Conservation (phyloP, 1,140 invertebrate genomes). For the Danaus melanippus region DNA sequence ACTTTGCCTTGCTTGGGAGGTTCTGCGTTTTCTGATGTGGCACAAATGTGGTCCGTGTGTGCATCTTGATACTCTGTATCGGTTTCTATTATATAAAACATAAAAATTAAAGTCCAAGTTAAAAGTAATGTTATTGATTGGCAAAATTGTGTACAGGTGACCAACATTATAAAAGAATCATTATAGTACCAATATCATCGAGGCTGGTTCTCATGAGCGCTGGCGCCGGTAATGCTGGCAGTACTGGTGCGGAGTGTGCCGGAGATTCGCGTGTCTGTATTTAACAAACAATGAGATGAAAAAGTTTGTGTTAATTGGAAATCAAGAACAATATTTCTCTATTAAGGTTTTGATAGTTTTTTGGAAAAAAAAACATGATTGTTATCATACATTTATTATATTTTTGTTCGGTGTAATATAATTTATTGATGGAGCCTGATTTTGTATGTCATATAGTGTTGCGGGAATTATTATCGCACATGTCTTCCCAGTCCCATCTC, state of each 20-base stretch:
- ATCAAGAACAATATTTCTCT: no score
- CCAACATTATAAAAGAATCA: background rate
- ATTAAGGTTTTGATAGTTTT: no score
- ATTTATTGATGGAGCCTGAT: no score
- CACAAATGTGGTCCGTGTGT: slow-evolving; percentile 38
- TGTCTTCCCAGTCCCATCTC: no score
- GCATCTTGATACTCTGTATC: slow-evolving; percentile 62
- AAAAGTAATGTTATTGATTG: background rate
- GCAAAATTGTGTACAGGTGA: no score
- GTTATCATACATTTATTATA: no score
- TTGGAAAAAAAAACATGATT: no score
- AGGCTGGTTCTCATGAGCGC: slow-evolving; percentile 18
- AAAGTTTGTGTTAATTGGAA: no score
- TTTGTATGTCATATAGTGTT: no score
- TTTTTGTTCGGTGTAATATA: no score
- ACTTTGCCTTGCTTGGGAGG: slow-evolving; percentile 52
- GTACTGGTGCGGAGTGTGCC: slow-evolving; percentile 34
- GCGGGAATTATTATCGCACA: no score
- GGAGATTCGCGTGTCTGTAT: slow-evolving; percentile 24
- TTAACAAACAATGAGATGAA: no score
- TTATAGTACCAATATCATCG: slow-evolving; percentile 35
- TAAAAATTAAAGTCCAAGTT: background rate
- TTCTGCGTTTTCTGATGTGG: slow-evolving; percentile 34
- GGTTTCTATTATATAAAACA: slow-evolving; percentile 38
- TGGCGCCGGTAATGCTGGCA: slow-evolving; percentile 11